These are phyloP conservation scores for Geococcyx californianus DNA, from an alignment of 2,113 vertebrate species.

Conservation along the genomic window DNA sequence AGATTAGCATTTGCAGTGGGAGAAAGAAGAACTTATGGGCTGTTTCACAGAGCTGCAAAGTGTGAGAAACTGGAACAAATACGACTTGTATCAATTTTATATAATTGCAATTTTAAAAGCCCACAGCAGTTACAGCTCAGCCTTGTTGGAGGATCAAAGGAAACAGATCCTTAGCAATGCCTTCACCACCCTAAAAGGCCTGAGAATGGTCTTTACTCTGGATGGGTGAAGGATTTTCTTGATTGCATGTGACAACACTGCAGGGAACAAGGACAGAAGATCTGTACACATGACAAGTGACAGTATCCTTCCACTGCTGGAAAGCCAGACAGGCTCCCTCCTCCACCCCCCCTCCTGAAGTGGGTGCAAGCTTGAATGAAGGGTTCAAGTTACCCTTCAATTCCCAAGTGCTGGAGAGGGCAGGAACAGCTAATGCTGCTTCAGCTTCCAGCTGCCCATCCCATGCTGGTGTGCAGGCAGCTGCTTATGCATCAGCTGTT, in stretches of 20 bases:
- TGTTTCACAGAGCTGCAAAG: not conserved
- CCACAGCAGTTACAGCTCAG: not conserved
- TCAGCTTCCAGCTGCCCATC: not conserved
- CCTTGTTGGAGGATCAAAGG: not conserved
- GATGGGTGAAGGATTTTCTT: not conserved
- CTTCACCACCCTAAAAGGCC: not conserved
- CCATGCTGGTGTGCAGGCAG: rapidly evolving
- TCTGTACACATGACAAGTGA: not conserved
- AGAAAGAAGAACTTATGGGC: not conserved
- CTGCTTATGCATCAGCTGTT: not conserved
- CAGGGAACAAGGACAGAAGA: not conserved
- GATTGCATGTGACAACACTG: not conserved
- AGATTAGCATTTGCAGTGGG: not conserved
- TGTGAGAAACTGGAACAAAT: not conserved
- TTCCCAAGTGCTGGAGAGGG: not conserved
- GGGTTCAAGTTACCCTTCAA: not conserved
- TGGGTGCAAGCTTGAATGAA: not conserved
- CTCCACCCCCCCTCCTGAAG: not conserved
- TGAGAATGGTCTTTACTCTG: not conserved
- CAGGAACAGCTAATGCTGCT: not conserved
- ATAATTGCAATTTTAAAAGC: not conserved
- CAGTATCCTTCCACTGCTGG: not conserved
- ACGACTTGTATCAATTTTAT: not conserved
- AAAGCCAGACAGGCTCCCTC: not conserved
- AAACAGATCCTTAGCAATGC: not conserved